phyloP scores from a whole-genome alignment of 1,140 invertebrate genomes.

The Chymomyza costata region DNA sequence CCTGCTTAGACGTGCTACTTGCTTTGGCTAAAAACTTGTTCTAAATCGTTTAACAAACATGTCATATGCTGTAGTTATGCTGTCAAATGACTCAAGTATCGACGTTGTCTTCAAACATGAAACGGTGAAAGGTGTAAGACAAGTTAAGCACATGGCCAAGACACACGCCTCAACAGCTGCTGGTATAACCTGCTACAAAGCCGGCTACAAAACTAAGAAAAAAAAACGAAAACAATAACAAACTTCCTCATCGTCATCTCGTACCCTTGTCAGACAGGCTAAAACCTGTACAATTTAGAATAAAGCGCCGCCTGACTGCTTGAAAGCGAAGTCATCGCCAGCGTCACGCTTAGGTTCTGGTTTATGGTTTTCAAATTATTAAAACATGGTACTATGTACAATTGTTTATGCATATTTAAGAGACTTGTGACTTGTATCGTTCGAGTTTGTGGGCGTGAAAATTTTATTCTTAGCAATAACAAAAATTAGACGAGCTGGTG shows the following conservation, averaged over 20 bases:
- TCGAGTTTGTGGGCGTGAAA: conserved; percentile 23
- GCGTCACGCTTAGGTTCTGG: conserved; percentile 27
- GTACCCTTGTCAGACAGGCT: too few relatives aligned
- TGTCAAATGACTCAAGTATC: conserved; percentile 11
- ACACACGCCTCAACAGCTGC: conserved; percentile 1
- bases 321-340: conserved; percentile 1
- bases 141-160: conserved; percentile 14
- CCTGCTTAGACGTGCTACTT: too few relatives aligned
- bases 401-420: too few relatives aligned
- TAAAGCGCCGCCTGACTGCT: conserved; percentile 17
- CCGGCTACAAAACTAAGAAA: conserved; percentile 21
- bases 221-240: too few relatives aligned
- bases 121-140: conserved; percentile 29
- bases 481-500: too few relatives aligned
- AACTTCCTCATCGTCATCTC: conserved; percentile 31
- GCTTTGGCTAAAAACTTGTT: too few relatives aligned
- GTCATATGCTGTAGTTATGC: too few relatives aligned
- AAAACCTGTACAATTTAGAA: too few relatives aligned
- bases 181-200: conserved; percentile 1
- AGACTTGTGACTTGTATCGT: background rate
- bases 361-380: conserved; percentile 22
- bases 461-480: too few relatives aligned
- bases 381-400: conserved; percentile 3
- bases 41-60: too few relatives aligned
- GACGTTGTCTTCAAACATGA: conserved; percentile 13